Evolutionary conservation across 2,888 invertebrate genomes (phyloP), one percentile per base, ranked within the genome.

Genomic region (Drosophila colorata): DNA sequence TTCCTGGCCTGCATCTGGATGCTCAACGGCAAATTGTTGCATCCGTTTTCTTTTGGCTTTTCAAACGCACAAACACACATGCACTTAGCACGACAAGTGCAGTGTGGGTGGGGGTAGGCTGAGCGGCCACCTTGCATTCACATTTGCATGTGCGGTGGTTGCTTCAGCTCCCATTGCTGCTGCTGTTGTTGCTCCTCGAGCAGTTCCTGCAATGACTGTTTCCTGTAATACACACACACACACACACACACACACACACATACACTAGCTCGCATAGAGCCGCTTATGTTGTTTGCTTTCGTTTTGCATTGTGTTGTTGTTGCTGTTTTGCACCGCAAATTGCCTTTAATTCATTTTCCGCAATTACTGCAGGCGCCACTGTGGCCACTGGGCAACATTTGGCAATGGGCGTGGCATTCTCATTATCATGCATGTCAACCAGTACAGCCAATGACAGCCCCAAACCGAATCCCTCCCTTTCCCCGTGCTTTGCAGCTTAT

Each of bases 341-440:
- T 80, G 80, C 85, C 80, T 81, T 81, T 84, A 81, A 81, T 80
- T 81, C 78, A 84, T 81, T 81, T 81, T 75, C 81, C 81, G 81
- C 81, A 81, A 81, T 81, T 81, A 84, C 85, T 80, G 69, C 61
- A 51, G 53, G 61, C 69, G 40, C 53, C 69, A 64, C 16, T 41
- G 59, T 47, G 38, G 18, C 51, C 51, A 35, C 23, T 18, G 49
- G 53, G 20, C 53, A 52, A 47, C 38, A 66, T 53, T 55, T 48
- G 38, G 44, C 58, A 51, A 35, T 48, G 56, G 69, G 69, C 48
- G 52, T 67, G 59, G 64, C 56, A 28, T 33, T 40, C 77, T 83
- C 77, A 79, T 83, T 79, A 83, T 49, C 80, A 83, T 80, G 69
- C 79, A 81, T 65, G 60, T 65, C 78, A 59, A 49, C 52, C 52